Base-by-base conservation (phyloP, 2,888 invertebrate genomes). In the Seladonia tumulorum region DNA sequence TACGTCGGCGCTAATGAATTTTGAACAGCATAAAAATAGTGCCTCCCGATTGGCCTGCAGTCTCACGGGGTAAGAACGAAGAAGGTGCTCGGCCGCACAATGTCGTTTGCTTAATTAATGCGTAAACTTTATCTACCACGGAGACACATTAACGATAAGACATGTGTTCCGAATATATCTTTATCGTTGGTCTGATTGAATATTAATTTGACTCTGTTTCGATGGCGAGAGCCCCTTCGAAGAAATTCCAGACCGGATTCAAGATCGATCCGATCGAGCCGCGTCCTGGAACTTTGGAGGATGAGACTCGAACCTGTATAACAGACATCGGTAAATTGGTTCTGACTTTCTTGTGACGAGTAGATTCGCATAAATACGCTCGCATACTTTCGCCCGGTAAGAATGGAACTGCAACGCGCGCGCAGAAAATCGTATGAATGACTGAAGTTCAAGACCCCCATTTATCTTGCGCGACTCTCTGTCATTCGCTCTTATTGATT, bases 51-150 rank as follows among this genome's bases (percentile, higher is more conserved):
- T 29, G 57, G 57, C 35, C 18, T 35, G 42, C 60, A 68, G 35
- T 75, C 57, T 70, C 49, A 35, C 35, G 18, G n/a, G 73, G 79
- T 39, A 79, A 79, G 66, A 75, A 35, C 35, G 35, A 35, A 35
- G 35, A 75, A 53, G 76, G 74, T 80, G 77, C 79, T 81, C 76
- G 76, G 76, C 71, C 60, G 79, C 68, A 79, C 81, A 85, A 85
- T 84, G 82, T 87, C 84, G 60, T 81, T 63, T 74, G 89, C 90
- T 91, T 94, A 93, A 94, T 94, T 94, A 94, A 94, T 92, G 91
- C 91, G 93, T 92, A 89, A 91, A 87, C 82, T 90, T 94, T 93
- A 92, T 94, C 92, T 89, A 66, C 74, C 86, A 76, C 73, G 60
- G 84, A 85, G 90, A 92, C 90, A 84, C 89, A 86, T 86, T 85